Percentiles rank a stretch among this genome's conserved stretches.
Evolutionary conservation across 2,113 vertebrate genomes (phyloP).

Genomic region (Struthio camelus): DNA sequence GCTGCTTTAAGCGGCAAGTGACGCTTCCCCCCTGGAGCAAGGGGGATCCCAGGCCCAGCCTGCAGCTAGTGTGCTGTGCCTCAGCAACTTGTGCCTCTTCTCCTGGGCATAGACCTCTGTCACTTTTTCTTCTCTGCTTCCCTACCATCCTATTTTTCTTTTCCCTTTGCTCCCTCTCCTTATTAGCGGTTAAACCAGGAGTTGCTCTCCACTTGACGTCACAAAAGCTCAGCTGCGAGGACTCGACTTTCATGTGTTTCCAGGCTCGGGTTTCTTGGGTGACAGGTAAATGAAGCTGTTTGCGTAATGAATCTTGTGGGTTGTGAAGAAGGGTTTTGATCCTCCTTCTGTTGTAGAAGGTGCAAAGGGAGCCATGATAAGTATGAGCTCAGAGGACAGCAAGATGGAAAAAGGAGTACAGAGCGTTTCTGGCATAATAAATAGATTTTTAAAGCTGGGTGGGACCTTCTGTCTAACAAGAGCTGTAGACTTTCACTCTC

Average conservation of each 20-base stretch:
- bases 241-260: background rate
- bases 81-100: background rate
- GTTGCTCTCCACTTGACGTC: background rate
- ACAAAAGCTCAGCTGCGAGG: background rate
- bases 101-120: background rate
- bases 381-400: background rate
- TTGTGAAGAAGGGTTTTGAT: background rate
- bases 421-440: background rate
- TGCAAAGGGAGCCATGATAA: background rate
- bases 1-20: background rate
- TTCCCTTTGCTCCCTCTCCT: background rate
- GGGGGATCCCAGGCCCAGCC: background rate
- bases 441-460: background rate
- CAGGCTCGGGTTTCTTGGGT: background rate
- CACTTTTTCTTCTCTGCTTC: background rate
- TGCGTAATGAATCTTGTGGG: background rate
- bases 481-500: background rate
- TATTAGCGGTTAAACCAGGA: background rate
- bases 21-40: background rate
- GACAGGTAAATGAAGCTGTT: background rate
- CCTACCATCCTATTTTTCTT: background rate
- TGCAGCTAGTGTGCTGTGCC: background rate
- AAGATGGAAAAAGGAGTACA: background rate
- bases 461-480: background rate
- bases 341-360: background rate